phyloP scores from a whole-genome alignment of 2,797 vertebrate genomes.

The Phataginus tricuspis region DNA sequence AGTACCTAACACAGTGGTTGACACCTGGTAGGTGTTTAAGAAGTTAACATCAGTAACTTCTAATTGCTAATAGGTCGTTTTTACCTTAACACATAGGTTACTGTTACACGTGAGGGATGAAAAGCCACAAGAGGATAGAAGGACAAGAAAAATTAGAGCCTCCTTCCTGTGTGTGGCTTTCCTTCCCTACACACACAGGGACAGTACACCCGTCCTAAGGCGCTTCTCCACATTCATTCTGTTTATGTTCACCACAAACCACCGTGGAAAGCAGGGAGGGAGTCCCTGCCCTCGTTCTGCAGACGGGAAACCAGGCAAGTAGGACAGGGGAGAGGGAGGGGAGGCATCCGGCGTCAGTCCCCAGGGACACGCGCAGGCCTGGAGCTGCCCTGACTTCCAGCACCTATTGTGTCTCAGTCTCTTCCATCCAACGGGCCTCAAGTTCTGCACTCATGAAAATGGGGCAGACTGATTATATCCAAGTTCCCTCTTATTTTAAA shows the following conservation, averaged over 20 bases:
- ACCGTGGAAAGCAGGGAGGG: rapidly evolving
- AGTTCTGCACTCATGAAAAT: not conserved
- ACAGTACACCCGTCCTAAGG: rapidly evolving
- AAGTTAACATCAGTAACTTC: not conserved
- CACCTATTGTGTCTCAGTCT: not conserved
- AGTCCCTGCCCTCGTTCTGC: rapidly evolving
- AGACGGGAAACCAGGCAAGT: not conserved
- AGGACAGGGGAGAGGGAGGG: too few relatives aligned
- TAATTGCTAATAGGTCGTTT: not conserved
- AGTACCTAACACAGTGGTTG: not conserved
- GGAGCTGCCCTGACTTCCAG: rapidly evolving
- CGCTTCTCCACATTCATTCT: rapidly evolving
- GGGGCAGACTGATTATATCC: not conserved
- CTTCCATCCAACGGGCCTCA: not conserved
- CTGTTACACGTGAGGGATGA: not conserved
- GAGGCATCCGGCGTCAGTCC: too few relatives aligned
- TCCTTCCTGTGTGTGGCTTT: rapidly evolving
- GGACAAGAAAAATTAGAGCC: rapidly evolving
- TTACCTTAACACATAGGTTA: rapidly evolving
- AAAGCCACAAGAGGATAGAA: not conserved
- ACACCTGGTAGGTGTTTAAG: not conserved
- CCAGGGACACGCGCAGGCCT: too few relatives aligned
- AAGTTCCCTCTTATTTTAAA: not conserved
- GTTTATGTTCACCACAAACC: too few relatives aligned
- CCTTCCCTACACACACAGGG: rapidly evolving